Evolutionary conservation across 2,888 invertebrate genomes (phyloP).

Genomic region (Tigriopus californicus): DNA sequence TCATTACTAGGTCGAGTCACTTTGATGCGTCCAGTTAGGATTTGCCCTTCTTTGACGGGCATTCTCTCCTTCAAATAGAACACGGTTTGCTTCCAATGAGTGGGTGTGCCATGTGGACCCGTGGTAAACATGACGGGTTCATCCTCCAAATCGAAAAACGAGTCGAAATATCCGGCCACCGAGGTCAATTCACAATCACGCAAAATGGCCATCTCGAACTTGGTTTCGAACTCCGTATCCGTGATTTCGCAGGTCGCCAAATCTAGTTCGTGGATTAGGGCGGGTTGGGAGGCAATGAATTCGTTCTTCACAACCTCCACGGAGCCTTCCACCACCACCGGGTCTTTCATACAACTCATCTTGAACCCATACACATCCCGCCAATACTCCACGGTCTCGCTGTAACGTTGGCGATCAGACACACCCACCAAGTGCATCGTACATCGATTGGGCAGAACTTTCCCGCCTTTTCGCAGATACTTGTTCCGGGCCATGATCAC

Average conservation of each 20-base stretch:
- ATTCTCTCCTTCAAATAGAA: conserved; percentile 60
- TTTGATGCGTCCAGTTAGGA: not conserved
- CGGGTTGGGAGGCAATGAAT: conserved; percentile 43
- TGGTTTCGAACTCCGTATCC: conserved; percentile 30
- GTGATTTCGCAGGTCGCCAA: conserved; percentile 46
- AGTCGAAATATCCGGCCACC: conserved; percentile 78
- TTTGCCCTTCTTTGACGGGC: conserved; percentile 41
- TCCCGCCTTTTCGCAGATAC: conserved; percentile 59
- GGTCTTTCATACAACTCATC: conserved; percentile 74
- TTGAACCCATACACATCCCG: conserved; percentile 79
- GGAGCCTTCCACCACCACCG: conserved; percentile 56
- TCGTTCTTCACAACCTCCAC: conserved; percentile 42
- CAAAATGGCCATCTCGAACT: conserved; percentile 23
- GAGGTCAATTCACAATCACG: conserved; percentile 45
- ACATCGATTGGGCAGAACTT: conserved; percentile 64
- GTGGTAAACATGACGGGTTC: conserved; percentile 52
- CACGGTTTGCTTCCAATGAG: conserved; percentile 90
- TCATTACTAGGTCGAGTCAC: not conserved
- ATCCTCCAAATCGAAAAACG: conserved; percentile 47
- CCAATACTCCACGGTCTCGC: conserved; percentile 63
- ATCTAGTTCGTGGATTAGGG: conserved; percentile 49
- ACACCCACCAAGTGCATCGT: conserved; percentile 60
- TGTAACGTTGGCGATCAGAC: conserved; percentile 49
- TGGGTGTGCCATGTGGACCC: conserved; percentile 48
- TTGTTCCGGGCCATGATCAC: conserved; percentile 71